phyloP scores from a whole-genome alignment of 2,888 invertebrate species.

The Cataglyphis livida region DNA sequence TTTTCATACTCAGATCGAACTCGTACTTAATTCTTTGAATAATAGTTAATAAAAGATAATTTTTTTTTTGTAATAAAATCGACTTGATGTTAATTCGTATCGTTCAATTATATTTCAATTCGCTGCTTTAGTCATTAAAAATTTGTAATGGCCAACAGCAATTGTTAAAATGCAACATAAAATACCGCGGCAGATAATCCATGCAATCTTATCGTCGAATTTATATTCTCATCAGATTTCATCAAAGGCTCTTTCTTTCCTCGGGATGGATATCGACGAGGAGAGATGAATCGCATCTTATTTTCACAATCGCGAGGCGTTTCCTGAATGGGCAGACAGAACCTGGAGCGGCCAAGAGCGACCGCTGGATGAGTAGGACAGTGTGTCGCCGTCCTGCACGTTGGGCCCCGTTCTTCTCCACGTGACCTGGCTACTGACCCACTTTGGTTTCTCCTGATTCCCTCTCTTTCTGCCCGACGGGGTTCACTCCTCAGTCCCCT shows the following conservation, averaged over 20 bases:
- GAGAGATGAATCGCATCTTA: constrained; percentile 33
- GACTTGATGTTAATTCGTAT: background rate
- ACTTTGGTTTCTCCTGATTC: constrained; percentile 82
- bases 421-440: constrained; percentile 85
- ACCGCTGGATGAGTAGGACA: constrained; percentile 84
- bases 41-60: background rate
- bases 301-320: constrained; percentile 68
- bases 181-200: background rate
- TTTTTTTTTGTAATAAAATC: background rate
- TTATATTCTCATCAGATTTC: constrained; percentile 19
- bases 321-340: constrained; percentile 79
- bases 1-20: background rate
- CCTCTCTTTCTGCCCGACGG: constrained; percentile 45
- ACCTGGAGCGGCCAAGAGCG: constrained; percentile 54
- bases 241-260: constrained; percentile 9
- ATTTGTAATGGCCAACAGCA: background rate
- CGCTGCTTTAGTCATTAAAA: background rate
- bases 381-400: constrained; percentile 85
- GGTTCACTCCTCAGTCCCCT: constrained; percentile 13
- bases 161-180: background rate
- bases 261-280: background rate
- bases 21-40: background rate
- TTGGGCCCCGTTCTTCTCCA: constrained; percentile 84
- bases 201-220: background rate
- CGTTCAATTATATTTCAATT: background rate